Conservation (phyloP, 2,888 invertebrate species). For the Ditylenchus weischeri region DNA sequence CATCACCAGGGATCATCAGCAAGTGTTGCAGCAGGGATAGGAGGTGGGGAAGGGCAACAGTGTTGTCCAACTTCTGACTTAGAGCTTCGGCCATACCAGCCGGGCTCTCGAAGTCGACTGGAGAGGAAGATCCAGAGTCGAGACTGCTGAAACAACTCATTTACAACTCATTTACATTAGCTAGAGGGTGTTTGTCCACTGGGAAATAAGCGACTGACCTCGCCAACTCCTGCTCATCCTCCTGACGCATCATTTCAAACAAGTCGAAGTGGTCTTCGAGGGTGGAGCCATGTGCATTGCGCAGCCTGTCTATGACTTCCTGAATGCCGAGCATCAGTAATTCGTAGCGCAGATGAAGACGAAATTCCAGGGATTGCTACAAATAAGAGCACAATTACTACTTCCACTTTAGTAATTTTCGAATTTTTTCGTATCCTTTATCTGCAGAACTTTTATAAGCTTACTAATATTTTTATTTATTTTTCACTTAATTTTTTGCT, state of each 20-base stretch:
- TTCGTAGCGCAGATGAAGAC: slow-evolving; percentile 89
- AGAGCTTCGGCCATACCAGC: slow-evolving; percentile 79
- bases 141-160: slow-evolving; percentile 20
- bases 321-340: slow-evolving; percentile 93
- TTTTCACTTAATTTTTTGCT: too few species aligned
- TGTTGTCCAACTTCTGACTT: slow-evolving; percentile 77
- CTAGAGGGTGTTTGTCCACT: not conserved
- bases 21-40: slow-evolving; percentile 84
- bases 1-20: slow-evolving; percentile 78
- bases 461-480: too few species aligned
- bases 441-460: too few species aligned
- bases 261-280: slow-evolving; percentile 79
- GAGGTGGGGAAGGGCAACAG: slow-evolving; percentile 87
- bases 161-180: too few species aligned
- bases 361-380: slow-evolving; percentile 76
- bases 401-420: too few species aligned
- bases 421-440: too few species aligned
- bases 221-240: slow-evolving; percentile 90
- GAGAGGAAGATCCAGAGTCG: slow-evolving; percentile 44
- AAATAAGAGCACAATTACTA: slow-evolving; percentile 23
- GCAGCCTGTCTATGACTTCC: slow-evolving; percentile 86
- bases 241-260: slow-evolving; percentile 89
- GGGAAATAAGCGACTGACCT: slow-evolving; percentile 64
- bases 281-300: slow-evolving; percentile 59
- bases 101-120: slow-evolving; percentile 68